Conservation (phyloP, 2,113 vertebrate genomes). For the Rhinoderma darwinii region DNA sequence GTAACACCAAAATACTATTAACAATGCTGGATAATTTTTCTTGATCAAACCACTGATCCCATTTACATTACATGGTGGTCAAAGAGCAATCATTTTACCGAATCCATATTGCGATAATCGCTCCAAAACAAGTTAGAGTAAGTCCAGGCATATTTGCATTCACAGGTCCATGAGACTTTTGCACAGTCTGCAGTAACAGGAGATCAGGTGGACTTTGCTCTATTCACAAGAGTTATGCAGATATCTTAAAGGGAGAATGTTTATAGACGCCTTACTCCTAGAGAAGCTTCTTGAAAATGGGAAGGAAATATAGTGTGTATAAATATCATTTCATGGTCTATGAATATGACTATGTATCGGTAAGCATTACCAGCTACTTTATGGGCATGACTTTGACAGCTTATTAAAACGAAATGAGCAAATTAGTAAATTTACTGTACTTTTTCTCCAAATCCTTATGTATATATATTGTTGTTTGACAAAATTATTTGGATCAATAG, state of each 20-base stretch:
- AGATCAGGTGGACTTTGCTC: constrained; percentile 25
- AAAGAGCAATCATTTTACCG: background rate
- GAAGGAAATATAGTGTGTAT: background rate
- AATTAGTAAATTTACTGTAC: no score
- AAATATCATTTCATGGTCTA: background rate
- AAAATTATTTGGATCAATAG: no score
- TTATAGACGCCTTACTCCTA: background rate
- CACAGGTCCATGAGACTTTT: background rate
- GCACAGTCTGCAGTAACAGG: background rate
- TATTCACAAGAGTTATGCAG: background rate
- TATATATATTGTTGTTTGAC: no score
- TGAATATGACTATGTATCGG: background rate
- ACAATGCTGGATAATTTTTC: background rate
- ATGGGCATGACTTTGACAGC: background rate
- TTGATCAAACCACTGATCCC: background rate
- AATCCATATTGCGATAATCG: background rate
- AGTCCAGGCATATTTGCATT: background rate
- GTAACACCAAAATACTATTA: background rate
- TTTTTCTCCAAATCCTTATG: no score
- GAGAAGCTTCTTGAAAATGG: background rate
- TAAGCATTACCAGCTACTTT: background rate
- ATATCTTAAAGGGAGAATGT: background rate
- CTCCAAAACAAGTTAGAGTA: background rate
- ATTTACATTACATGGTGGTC: background rate
- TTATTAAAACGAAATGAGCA: no score